These are phyloP conservation scores for Dufourea novaeangliae DNA, from an alignment of 1,140 invertebrate genomes.

Conservation along the genomic window DNA sequence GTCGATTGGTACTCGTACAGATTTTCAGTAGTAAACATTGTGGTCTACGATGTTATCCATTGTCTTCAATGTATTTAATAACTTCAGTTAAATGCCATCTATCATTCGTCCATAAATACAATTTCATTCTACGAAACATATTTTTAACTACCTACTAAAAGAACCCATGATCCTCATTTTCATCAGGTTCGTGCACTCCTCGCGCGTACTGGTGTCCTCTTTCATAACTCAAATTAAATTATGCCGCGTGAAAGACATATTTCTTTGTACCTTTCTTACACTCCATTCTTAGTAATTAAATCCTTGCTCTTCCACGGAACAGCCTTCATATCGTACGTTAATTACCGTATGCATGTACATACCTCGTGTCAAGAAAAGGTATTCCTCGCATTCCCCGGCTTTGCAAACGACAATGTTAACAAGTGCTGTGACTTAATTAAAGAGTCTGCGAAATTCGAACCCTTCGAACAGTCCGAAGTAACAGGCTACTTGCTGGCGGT, in stretches of 20 bases:
- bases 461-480: slow-evolving; percentile 32
- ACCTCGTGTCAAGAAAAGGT: background rate
- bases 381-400: slow-evolving; percentile 34
- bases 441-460: slow-evolving; percentile 66
- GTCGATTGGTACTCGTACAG: too few species aligned
- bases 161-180: too few species aligned
- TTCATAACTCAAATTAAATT: slow-evolving; percentile 28
- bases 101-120: too few species aligned
- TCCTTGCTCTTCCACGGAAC: slow-evolving; percentile 6
- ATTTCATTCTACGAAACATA: too few species aligned
- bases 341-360: background rate
- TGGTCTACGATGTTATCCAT: too few species aligned
- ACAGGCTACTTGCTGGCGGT: background rate
- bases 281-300: slow-evolving; percentile 28
- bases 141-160: too few species aligned
- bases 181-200: background rate
- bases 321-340: background rate
- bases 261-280: slow-evolving; percentile 3
- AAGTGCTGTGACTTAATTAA: slow-evolving; percentile 20
- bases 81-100: too few species aligned
- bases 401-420: background rate
- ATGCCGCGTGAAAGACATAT: slow-evolving; percentile 5
- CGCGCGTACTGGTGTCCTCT: background rate
- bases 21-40: too few species aligned
- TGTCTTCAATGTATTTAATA: too few species aligned